A percentile compares a stretch with the other conserved stretches of the same genome.
Evolutionary conservation across 2,113 vertebrate species (phyloP).

Genomic region (Sander vitreus): DNA sequence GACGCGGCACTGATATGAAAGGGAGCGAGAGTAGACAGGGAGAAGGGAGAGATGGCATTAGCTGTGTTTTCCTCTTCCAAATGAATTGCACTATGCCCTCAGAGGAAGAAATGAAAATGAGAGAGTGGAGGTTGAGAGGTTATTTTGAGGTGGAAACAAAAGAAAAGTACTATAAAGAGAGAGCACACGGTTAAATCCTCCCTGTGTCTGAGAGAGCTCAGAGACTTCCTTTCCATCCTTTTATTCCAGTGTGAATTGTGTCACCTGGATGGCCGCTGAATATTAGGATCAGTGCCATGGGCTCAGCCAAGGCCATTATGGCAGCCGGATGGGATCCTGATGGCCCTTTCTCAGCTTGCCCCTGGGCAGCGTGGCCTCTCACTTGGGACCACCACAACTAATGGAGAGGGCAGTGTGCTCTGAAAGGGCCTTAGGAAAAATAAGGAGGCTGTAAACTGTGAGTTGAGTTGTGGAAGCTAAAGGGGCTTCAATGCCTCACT

Average conservation of each 20-base stretch:
- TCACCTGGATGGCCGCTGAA: conserved; percentile 74
- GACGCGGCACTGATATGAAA: conserved; percentile 69
- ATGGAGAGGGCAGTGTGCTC: conserved; percentile 77
- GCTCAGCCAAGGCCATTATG: conserved; percentile 78
- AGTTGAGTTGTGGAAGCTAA: conserved; percentile 77
- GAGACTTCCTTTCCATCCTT: conserved; percentile 52
- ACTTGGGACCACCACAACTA: conserved; percentile 76
- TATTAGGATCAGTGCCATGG: conserved; percentile 77
- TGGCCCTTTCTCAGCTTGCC: conserved; percentile 73
- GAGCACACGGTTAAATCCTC: conserved; percentile 52
- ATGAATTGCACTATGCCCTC: conserved; percentile 69
- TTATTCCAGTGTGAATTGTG: conserved; percentile 55
- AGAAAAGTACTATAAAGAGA: conserved; percentile 43
- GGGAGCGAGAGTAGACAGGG: conserved; percentile 50
- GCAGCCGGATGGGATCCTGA: conserved; percentile 74
- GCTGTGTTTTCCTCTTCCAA: conserved; percentile 65
- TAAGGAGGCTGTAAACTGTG: conserved; percentile 80
- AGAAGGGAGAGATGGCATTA: conserved; percentile 61
- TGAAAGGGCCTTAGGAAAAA: conserved; percentile 78
- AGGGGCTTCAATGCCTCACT: conserved; percentile 76
- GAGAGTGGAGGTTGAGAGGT: conserved; percentile 59
- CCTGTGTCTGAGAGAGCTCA: conserved; percentile 48
- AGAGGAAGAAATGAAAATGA: conserved; percentile 66
- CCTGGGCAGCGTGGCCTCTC: conserved; percentile 71
- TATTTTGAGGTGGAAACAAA: conserved; percentile 66